Base-by-base conservation (phyloP, 1,140 invertebrate species). In the Drosophila tsacasi region DNA sequence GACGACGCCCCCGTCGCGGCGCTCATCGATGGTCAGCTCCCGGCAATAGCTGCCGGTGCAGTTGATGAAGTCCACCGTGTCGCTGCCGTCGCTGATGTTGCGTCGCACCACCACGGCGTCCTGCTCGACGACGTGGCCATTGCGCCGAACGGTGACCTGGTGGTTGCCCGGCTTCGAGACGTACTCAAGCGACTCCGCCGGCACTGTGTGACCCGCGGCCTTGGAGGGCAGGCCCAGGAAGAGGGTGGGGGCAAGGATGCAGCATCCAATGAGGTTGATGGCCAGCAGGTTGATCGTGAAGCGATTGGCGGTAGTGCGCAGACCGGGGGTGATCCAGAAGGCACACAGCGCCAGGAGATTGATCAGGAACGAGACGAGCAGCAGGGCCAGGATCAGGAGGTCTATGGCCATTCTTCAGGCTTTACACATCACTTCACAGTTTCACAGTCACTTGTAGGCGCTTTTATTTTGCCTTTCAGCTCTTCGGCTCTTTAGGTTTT, bases 241-340 rank as follows among this genome's bases (percentile, higher is more conserved):
- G 3, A 93, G 44, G 1, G 91, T 91, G n/a, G 92, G 92, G 15
- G 91, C 91, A 39, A 93, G 66, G 42, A 92, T 91, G 60, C 91
- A 76, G 81, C 92, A 93, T 32, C 91, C 92, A 27, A 92, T 92
- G 42, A 93, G 50, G 63, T 93, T 93, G 60, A 93, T 93, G 64
- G 93, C 83, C 32, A 93, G 66, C 57, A 93, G 68, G 68, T 93
- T 93, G 66, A 93, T 93, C 46, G 92, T 93, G 46, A 93, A 93
- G 7, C 92, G 92, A 75, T 93, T 93, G 37, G 92, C 92, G n/a
- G 92, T 93, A 47, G 92, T 93, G 57, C 92, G 90, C 47, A 93
- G 60, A 40, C 90, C 87, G 12, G 92, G 92, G 37, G 92, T 93
- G 47, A 93, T 85, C 92, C 92, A 93, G 71, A 93, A 93, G 44